Percentiles rank a stretch among this genome's conserved stretches.
Conservation (phyloP, 2,888 invertebrate species). For the Melinaea marsaeus region DNA sequence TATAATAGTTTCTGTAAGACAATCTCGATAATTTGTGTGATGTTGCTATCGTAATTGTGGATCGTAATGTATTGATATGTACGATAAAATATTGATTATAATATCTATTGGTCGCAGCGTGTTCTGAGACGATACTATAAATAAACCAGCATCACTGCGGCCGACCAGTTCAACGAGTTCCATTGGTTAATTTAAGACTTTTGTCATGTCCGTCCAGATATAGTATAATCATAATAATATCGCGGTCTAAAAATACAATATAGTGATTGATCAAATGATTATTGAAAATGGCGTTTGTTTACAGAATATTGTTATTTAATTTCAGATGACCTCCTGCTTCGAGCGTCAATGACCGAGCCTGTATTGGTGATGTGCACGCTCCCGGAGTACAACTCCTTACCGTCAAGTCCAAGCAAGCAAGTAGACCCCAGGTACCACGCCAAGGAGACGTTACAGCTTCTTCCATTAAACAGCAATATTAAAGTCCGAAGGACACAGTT, state of each 20-base stretch:
- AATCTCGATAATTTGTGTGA: slow-evolving; percentile 16
- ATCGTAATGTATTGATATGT: slow-evolving; percentile 32
- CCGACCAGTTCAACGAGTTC: slow-evolving; percentile 29
- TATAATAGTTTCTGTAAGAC: no score
- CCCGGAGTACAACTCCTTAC: slow-evolving; percentile 71
- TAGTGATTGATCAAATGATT: slow-evolving; percentile 5
- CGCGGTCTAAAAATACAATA: slow-evolving; percentile 10
- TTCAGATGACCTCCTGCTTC: slow-evolving; percentile 77
- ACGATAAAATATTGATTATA: slow-evolving; percentile 34
- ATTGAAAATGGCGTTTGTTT: background rate
- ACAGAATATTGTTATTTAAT: slow-evolving; percentile 29
- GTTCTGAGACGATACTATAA: slow-evolving; percentile 33
- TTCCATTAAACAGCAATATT: slow-evolving; percentile 62
- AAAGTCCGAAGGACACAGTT: slow-evolving; percentile 77
- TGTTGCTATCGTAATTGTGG: slow-evolving; percentile 33
- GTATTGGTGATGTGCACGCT: slow-evolving; percentile 82
- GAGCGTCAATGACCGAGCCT: slow-evolving; percentile 80
- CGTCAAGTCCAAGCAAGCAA: slow-evolving; percentile 71
- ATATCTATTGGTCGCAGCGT: slow-evolving; percentile 30
- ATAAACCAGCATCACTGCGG: slow-evolving; percentile 30
- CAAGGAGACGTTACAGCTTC: slow-evolving; percentile 73
- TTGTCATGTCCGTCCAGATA: slow-evolving; percentile 25
- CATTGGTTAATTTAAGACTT: slow-evolving; percentile 33
- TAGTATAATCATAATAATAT: slow-evolving; percentile 15
- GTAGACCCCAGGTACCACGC: slow-evolving; percentile 76